These are phyloP conservation scores for Drosophila varians DNA, from an alignment of 1,140 invertebrate genomes.

Conservation along the genomic window DNA sequence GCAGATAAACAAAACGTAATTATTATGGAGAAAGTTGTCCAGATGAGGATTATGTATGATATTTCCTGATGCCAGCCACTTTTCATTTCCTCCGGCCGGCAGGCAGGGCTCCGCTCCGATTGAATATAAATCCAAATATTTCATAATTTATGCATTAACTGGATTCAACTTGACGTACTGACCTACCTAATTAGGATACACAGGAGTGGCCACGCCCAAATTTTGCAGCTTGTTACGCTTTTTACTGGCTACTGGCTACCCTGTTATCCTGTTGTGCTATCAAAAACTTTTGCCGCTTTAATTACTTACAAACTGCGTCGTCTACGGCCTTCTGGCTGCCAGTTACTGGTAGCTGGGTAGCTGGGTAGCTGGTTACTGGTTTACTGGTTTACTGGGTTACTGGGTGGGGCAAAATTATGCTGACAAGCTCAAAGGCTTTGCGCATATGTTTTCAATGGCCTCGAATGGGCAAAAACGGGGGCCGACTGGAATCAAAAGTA, in stretches of 20 bases:
- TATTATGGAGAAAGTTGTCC: slow-evolving; percentile 48
- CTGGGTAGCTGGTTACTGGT: slow-evolving; percentile 6
- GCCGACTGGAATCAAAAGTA: slow-evolving; percentile 56
- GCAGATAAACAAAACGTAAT: slow-evolving; percentile 64
- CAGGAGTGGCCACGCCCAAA: slow-evolving; percentile 32
- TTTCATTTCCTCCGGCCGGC: slow-evolving; percentile 12
- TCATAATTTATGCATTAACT: slow-evolving; percentile 52
- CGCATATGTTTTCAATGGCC: slow-evolving; percentile 77
- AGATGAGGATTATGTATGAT: not conserved
- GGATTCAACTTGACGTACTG: slow-evolving; percentile 9
- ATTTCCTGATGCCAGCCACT: not conserved
- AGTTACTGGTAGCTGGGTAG: not conserved
- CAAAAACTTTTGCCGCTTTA: slow-evolving; percentile 71
- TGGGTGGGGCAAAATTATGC: slow-evolving; percentile 47
- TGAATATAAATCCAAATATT: slow-evolving; percentile 32
- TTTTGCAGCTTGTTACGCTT: slow-evolving; percentile 51
- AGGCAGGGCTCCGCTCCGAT: slow-evolving; percentile 1
- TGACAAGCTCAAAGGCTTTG: slow-evolving; percentile 61
- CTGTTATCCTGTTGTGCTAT: slow-evolving; percentile 58
- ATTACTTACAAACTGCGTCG: slow-evolving; percentile 62
- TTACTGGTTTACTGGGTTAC: slow-evolving; percentile 1
- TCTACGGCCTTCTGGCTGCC: not conserved
- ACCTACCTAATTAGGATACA: slow-evolving; percentile 31
- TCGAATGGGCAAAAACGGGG: slow-evolving; percentile 3
- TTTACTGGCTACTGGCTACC: slow-evolving; percentile 20